Percentiles rank a stretch among this genome's conserved stretches.
These are phyloP conservation scores for Aelia acuminata DNA, from an alignment of 2,888 invertebrate genomes.

Conservation along the genomic window DNA sequence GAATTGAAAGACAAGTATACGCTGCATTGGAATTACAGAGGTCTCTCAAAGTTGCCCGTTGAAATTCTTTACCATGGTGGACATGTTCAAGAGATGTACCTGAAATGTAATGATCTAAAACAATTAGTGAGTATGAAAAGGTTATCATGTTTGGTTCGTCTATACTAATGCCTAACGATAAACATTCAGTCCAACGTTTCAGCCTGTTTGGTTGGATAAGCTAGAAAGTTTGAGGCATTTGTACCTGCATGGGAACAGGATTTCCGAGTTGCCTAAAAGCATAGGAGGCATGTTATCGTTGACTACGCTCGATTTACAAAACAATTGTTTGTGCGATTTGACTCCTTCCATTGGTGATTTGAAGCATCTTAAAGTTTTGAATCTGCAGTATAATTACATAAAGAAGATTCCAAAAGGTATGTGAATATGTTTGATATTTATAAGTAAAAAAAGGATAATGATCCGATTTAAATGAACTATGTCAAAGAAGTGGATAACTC, in stretches of 20 bases:
- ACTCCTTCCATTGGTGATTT: conserved; percentile 57
- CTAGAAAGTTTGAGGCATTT: conserved; percentile 60
- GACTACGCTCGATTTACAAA: conserved; percentile 57
- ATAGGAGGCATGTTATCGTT: conserved; percentile 57
- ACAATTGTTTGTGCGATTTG: conserved; percentile 57
- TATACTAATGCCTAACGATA: neutral
- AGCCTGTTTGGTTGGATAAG: conserved; percentile 62
- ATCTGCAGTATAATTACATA: conserved; percentile 53
- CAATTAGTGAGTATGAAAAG: conserved; percentile 59
- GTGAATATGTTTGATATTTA: neutral
- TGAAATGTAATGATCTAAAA: conserved; percentile 62
- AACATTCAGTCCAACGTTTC: conserved; percentile 53
- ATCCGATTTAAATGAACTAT: too few species aligned
- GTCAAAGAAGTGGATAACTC: too few species aligned
- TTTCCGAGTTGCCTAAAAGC: conserved; percentile 60
- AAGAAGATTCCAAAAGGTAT: conserved; percentile 53
- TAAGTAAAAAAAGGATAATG: too few species aligned
- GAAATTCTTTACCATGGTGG: conserved; percentile 62
- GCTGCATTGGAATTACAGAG: conserved; percentile 62
- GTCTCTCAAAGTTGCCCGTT: conserved; percentile 57
- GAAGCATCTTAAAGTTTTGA: conserved; percentile 45
- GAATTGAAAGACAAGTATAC: conserved; percentile 65
- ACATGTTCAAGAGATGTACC: conserved; percentile 63
- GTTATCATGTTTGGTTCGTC: conserved; percentile 12
- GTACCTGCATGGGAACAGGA: conserved; percentile 60